These are phyloP conservation scores for Nothura maculosa DNA, from an alignment of 2,797 vertebrate species.

Conservation along the genomic window DNA sequence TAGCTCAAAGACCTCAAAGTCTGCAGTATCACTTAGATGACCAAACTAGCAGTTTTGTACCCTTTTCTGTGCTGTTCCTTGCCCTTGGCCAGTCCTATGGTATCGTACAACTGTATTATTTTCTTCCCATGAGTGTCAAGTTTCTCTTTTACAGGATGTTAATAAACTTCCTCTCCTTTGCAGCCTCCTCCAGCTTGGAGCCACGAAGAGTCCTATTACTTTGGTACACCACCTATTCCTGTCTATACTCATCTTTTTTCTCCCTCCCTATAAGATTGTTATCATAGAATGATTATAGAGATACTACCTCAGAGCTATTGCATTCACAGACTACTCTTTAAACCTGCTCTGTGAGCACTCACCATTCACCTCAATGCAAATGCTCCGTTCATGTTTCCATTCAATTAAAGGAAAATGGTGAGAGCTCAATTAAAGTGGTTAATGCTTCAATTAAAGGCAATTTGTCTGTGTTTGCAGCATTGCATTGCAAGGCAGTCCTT, in stretches of 20 bases:
- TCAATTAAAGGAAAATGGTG: neutral
- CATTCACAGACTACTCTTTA: neutral
- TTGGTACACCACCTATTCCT: accelerated
- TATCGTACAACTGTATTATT: neutral
- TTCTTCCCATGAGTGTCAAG: neutral
- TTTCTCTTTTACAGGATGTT: neutral
- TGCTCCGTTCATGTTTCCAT: neutral
- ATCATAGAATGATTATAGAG: neutral
- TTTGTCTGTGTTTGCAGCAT: neutral
- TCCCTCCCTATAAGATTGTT: neutral
- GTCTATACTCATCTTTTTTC: neutral
- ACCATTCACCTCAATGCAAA: neutral
- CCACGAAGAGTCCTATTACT: neutral
- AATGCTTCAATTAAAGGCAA: neutral
- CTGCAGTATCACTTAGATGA: neutral
- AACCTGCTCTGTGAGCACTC: neutral
- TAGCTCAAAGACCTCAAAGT: too few relatives aligned
- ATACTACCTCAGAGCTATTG: neutral
- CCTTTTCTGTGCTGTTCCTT: neutral
- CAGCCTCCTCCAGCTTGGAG: neutral
- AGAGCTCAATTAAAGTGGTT: neutral
- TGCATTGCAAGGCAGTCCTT: neutral
- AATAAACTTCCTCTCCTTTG: neutral
- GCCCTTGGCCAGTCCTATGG: neutral
- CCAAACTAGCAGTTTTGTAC: neutral